Evolutionary conservation across 2,888 invertebrate species (phyloP), one percentile per base, ranked within the genome.

Genomic region (Plutella xylostella): DNA sequence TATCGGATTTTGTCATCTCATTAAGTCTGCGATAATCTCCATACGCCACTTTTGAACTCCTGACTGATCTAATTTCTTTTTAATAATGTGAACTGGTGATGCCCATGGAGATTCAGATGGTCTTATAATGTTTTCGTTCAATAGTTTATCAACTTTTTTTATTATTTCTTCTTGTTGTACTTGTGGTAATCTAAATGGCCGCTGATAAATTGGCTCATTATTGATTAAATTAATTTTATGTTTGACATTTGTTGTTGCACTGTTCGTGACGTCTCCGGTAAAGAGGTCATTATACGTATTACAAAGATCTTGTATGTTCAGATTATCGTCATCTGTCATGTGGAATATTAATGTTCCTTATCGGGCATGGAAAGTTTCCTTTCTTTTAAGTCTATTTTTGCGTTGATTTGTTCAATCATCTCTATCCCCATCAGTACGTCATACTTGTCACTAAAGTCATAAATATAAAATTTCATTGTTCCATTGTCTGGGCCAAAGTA

Each of bases 21-120:
- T n/a, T n/a, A n/a, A n/a, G n/a, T n/a, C n/a, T n/a, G n/a, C n/a
- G n/a, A n/a, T n/a, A n/a, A n/a, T n/a, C n/a, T n/a, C n/a, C n/a
- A n/a, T n/a, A n/a, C n/a, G n/a, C n/a, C n/a, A n/a, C n/a, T n/a
- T n/a, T n/a, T n/a, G n/a, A n/a, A n/a, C n/a, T n/a, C n/a, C n/a
- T n/a, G n/a, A n/a, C n/a, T n/a, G n/a, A n/a, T n/a, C n/a, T n/a
- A n/a, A n/a, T n/a, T n/a, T n/a, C n/a, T n/a, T n/a, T n/a, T 54
- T 54, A 2, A 58, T 56, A 11, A 59, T 19, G 43, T 53, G 55
- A n/a, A 60, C 51, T 0, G 58, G 60, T 1, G 53, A 46, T 17
- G 46, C 50, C 56, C 55, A 58, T 1, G 56, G 57, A 1, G 55
- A 54, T 25, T 45, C 21, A 1, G 48, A 48, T 37, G 45, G 43